These are phyloP conservation scores for Dolichallabes microphthalmus DNA, from an alignment of 2,113 vertebrate genomes.

Conservation along the genomic window DNA sequence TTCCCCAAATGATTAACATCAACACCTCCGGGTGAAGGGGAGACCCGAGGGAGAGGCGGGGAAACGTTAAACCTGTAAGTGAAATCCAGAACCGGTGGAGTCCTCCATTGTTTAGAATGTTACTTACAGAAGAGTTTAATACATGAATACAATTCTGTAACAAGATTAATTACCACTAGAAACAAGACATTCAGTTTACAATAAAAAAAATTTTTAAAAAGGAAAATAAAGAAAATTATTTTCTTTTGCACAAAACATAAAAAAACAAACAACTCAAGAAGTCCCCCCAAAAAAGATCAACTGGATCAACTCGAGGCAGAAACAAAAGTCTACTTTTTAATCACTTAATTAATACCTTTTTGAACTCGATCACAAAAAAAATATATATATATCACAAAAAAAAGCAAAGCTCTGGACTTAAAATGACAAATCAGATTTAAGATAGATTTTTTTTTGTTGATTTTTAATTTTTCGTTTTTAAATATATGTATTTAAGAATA, in stretches of 20 bases:
- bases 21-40: constrained; percentile 57
- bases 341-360: constrained; percentile 61
- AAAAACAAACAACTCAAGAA: constrained; percentile 42
- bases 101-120: constrained; percentile 61
- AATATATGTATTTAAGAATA: constrained; percentile 64
- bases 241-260: constrained; percentile 48
- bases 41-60: constrained; percentile 40
- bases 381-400: constrained; percentile 34
- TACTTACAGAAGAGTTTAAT: constrained; percentile 58
- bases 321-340: constrained; percentile 56
- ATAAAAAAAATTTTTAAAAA: constrained; percentile 70
- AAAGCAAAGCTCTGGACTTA: constrained; percentile 62
- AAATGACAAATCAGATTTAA: constrained; percentile 67
- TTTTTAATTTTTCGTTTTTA: constrained; percentile 55
- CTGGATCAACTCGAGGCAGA: constrained; percentile 55
- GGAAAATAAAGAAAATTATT: constrained; percentile 44
- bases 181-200: constrained; percentile 77
- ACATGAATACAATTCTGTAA: constrained; percentile 62
- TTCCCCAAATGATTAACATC: constrained; percentile 54
- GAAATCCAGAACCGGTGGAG: constrained; percentile 68
- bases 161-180: constrained; percentile 77
- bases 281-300: constrained; percentile 41
- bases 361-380: constrained; percentile 66
- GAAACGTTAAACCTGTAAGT: constrained; percentile 52
- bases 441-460: constrained; percentile 43